Evolutionary conservation across 2,113 vertebrate genomes (phyloP).

Genomic region (Pteronura brasiliensis): DNA sequence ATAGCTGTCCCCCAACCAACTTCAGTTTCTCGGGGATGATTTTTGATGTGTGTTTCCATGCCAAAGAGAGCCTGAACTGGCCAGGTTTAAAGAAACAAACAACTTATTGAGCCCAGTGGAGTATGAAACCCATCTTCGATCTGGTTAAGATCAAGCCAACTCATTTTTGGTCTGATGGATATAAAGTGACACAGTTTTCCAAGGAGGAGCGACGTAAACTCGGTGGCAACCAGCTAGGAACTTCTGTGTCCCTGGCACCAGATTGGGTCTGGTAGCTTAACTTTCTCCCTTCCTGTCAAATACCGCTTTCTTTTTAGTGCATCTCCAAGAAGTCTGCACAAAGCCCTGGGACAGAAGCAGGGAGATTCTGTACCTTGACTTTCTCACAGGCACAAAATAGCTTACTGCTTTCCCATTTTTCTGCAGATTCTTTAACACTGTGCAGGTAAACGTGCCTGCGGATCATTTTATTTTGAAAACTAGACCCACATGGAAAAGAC

Average conservation of each 20-base stretch:
- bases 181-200: not conserved
- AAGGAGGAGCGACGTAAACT: not conserved
- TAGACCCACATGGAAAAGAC: conserved; percentile 79
- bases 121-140: conserved; percentile 15
- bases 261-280: not conserved
- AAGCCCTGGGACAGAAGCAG: not conserved
- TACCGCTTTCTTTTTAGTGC: not conserved
- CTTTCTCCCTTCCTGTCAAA: not conserved
- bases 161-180: not conserved
- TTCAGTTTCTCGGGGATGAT: not conserved
- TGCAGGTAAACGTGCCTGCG: conserved; percentile 65
- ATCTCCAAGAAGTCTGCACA: not conserved
- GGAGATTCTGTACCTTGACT: conserved; percentile 25
- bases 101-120: not conserved
- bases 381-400: conserved; percentile 19
- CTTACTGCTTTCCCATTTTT: conserved; percentile 15
- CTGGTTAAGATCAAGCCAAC: conserved; percentile 23
- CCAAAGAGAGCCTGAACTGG: not conserved
- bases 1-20: not conserved
- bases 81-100: not conserved
- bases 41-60: not conserved
- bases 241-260: not conserved
- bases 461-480: conserved; percentile 78
- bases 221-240: not conserved
- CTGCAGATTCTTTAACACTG: conserved; percentile 46